A percentile compares a stretch with the other conserved stretches of the same genome.
These are phyloP conservation scores for Coilia nasus DNA, from an alignment of 2,797 vertebrate genomes.

Conservation along the genomic window DNA sequence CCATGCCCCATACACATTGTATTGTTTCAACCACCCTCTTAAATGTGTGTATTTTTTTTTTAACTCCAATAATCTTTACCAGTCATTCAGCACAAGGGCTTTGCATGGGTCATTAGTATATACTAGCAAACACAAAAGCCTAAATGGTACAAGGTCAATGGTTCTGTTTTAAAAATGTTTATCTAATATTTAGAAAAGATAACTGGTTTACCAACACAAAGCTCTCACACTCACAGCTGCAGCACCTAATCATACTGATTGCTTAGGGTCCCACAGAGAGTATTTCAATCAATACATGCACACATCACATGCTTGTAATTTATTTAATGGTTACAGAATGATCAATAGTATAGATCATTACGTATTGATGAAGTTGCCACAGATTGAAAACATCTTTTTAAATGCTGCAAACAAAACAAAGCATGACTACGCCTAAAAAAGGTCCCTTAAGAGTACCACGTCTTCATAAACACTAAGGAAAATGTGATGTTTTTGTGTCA, in stretches of 20 bases:
- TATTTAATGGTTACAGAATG: slow-evolving; percentile 5
- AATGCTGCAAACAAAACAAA: background rate
- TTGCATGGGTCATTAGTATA: background rate
- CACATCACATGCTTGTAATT: background rate
- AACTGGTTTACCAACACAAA: background rate
- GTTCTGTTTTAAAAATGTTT: background rate
- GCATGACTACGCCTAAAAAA: background rate
- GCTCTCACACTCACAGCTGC: background rate
- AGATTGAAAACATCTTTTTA: background rate
- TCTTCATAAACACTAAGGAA: too few species aligned
- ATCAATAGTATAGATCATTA: background rate
- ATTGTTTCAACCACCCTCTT: background rate
- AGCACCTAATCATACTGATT: background rate
- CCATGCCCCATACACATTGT: background rate
- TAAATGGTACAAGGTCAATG: background rate
- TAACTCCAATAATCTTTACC: background rate
- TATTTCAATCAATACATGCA: background rate
- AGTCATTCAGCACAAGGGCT: background rate
- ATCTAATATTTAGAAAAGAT: background rate
- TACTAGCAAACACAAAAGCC: background rate
- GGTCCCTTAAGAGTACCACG: too few species aligned
- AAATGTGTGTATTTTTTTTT: background rate
- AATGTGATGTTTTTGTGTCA: too few species aligned
- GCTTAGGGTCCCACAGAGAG: background rate
- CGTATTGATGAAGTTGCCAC: background rate